Conservation (phyloP, 2,797 vertebrate species). For the Sandelia bainsii region DNA sequence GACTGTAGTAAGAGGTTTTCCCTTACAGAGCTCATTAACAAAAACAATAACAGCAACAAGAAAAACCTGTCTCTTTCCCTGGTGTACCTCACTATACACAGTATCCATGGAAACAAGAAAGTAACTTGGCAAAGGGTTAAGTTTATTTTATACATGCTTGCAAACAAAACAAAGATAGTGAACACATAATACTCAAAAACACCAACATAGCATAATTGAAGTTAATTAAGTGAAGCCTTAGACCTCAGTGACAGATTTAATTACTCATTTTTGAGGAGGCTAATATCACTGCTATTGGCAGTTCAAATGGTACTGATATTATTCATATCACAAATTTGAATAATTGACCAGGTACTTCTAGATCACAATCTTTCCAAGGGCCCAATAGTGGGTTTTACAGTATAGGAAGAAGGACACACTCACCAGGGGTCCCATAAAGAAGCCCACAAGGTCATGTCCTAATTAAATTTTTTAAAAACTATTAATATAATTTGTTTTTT, state of each 20-base stretch:
- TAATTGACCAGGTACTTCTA: background rate
- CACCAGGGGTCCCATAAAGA: too few relatives aligned
- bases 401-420: too few relatives aligned
- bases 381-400: too few relatives aligned
- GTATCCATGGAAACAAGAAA: conserved; percentile 62
- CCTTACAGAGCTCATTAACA: conserved; percentile 47
- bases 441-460: too few relatives aligned
- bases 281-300: background rate
- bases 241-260: background rate
- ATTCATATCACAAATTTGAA: background rate
- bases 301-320: background rate
- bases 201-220: background rate
- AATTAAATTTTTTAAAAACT: too few relatives aligned
- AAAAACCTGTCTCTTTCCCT: conserved; percentile 10
- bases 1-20: background rate
- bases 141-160: conserved; percentile 7
- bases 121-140: conserved; percentile 31
- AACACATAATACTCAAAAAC: background rate
- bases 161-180: conserved; percentile 16
- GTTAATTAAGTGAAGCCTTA: background rate
- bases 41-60: conserved; percentile 16
- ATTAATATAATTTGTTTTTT: too few relatives aligned
- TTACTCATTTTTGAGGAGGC: background rate
- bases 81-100: conserved; percentile 15
- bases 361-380: background rate